These are phyloP conservation scores for Metellina segmentata DNA, from an alignment of 2,888 invertebrate species.

Conservation along the genomic window DNA sequence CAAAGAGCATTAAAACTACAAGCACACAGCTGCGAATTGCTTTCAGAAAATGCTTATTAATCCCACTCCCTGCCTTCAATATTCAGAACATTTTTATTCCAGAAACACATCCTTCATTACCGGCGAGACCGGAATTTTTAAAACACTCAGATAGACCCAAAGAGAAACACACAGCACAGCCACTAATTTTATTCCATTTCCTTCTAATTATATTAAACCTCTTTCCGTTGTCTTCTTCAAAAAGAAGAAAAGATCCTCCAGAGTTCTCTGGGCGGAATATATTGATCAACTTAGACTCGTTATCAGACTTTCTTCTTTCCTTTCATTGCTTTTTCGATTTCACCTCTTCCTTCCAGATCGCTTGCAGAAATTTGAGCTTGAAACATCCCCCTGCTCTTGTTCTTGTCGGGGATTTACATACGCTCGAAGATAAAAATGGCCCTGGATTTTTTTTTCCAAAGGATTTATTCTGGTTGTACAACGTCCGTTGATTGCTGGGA, in stretches of 20 bases:
- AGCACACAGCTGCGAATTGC: too few relatives aligned
- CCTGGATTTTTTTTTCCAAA: not conserved
- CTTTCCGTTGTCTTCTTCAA: not conserved
- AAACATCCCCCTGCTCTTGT: not conserved
- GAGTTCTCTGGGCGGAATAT: slow-evolving; percentile 10
- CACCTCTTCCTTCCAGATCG: not conserved
- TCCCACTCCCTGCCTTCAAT: too few relatives aligned
- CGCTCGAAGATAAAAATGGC: not conserved
- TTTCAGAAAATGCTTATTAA: too few relatives aligned
- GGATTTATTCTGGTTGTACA: not conserved
- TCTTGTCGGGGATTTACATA: slow-evolving; percentile 14
- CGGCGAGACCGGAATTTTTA: not conserved
- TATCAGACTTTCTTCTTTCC: not conserved
- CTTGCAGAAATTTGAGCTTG: not conserved
- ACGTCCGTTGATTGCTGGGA: not conserved
- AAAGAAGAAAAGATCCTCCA: not conserved
- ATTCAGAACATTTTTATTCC: too few relatives aligned
- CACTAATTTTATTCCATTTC: not conserved
- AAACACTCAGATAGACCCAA: not conserved
- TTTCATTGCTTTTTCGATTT: not conserved
- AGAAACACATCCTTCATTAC: too few relatives aligned
- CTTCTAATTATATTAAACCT: not conserved
- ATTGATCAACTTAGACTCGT: slow-evolving; percentile 17
- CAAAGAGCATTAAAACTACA: too few relatives aligned
- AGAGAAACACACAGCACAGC: not conserved